Base-by-base conservation (phyloP, 2,888 invertebrate species). In the Caenorhabditis sp. region DNA sequence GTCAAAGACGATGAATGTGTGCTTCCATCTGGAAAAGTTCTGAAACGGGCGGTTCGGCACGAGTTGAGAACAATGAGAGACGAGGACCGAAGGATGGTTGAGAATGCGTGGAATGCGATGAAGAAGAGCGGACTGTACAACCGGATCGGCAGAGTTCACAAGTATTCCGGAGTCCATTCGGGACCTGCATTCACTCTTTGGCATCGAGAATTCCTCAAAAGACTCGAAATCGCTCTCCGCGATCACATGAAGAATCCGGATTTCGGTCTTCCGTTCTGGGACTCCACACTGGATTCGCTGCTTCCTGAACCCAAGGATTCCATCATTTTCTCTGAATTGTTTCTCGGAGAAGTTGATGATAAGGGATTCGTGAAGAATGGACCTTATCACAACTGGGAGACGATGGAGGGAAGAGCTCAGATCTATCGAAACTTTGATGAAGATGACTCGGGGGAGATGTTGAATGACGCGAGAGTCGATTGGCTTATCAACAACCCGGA, bases 261-360 rank as follows among this genome's bases (percentile, higher is more conserved):
- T 24, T 88, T 92, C 11, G 88, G 88, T n/a, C 80, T 92, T 6
- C 92, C 92, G 1, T 92, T 92, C 80, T 92, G 92, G 92, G 92
- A 92, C 84, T 90, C 90, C 13, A 90, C 91, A 0, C 83, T 92
- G 35, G 92, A 92, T 80, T 84, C 90, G 22, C 77, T 83, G 28
- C 85, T 92, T 0, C 90, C 90, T 0, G 90, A 92, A 18, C 90
- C 91, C 0, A 85, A 88, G 24, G 89, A 92, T 40, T 92, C 92
- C 0, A 88, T 92, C 8, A 87, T 92, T 28, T 92, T 92, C 90
- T 89, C 91, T 0, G 88, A 88, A 2, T 64, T 90, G 20, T 92
- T 92, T 77, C 64, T 92, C 51, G 92, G 92, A 9, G 85, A 85
- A 61, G 82, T 88, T 0, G 89, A 90, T 32, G 87, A 89, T 1